Conservation (phyloP, 2,888 invertebrate genomes). For the Pedicia rivosa region DNA sequence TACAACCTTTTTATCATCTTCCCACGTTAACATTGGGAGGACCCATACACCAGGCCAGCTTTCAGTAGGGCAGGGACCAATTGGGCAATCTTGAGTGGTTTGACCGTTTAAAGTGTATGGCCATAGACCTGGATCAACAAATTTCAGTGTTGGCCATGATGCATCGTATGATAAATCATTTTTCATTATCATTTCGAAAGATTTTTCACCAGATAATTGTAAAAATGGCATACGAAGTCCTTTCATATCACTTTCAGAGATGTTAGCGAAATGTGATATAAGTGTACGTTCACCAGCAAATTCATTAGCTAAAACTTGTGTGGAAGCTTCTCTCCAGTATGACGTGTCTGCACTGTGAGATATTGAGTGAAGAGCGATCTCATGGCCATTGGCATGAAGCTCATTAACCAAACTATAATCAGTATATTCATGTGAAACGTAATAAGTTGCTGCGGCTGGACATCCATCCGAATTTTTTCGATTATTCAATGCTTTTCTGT, state of each 20-base stretch:
- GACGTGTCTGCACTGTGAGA: conserved; percentile 31
- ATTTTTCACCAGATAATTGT: conserved; percentile 38
- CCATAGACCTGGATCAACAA: conserved; percentile 36
- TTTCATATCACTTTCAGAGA: conserved; percentile 30
- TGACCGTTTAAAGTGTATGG: conserved; percentile 51
- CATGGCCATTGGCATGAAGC: conserved; percentile 36
- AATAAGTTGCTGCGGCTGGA: conserved; percentile 42
- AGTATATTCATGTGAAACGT: conserved; percentile 48
- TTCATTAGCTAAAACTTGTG: conserved; percentile 32
- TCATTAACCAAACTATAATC: conserved; percentile 38
- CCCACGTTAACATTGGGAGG: conserved; percentile 43
- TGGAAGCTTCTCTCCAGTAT: conserved; percentile 35
- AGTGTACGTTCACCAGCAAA: conserved; percentile 36
- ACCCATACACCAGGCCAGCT: conserved; percentile 46
- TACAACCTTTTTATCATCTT: conserved; percentile 29
- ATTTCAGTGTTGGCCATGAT: conserved; percentile 38
- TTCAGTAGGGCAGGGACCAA: conserved; percentile 39
- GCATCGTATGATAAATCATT: conserved; percentile 40
- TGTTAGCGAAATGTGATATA: conserved; percentile 36
- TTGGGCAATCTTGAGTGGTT: conserved; percentile 37
- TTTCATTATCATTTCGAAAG: conserved; percentile 37
- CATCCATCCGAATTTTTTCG: conserved; percentile 42
- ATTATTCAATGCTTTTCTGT: conserved; percentile 30
- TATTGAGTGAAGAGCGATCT: conserved; percentile 47
- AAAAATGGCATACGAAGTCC: conserved; percentile 40